phyloP scores from a whole-genome alignment of 2,113 vertebrate genomes.

The Potamarius usumacintae region DNA sequence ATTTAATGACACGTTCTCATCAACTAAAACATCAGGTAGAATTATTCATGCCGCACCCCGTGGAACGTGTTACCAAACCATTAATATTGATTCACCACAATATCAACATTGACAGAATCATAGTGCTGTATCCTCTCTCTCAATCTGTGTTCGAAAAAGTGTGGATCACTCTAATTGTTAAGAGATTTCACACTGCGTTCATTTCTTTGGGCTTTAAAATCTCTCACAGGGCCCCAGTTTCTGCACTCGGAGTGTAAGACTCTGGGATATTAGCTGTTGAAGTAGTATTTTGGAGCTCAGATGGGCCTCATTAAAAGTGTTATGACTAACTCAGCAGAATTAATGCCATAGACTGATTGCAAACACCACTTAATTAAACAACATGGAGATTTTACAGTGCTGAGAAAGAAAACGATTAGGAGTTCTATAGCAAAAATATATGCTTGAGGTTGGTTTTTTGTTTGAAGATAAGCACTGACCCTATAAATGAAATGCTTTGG shows the following conservation, averaged over 20 bases:
- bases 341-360: constrained; percentile 47
- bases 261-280: constrained; percentile 37
- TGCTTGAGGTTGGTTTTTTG: neutral
- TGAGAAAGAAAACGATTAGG: constrained; percentile 37
- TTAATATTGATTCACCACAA: constrained; percentile 28
- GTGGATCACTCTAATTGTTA: constrained; percentile 43
- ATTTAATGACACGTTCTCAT: constrained; percentile 36
- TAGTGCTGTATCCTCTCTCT: neutral
- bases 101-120: constrained; percentile 21
- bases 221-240: constrained; percentile 39
- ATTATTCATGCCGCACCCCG: constrained; percentile 24
- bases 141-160: neutral
- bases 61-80: constrained; percentile 17
- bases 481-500: neutral
- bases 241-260: constrained; percentile 31
- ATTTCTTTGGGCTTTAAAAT: constrained; percentile 41
- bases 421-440: constrained; percentile 16
- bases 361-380: constrained; percentile 50
- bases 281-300: constrained; percentile 39
- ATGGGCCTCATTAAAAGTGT: constrained; percentile 44
- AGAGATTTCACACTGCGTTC: constrained; percentile 32
- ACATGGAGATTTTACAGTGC: constrained; percentile 34
- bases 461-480: neutral
- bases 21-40: constrained; percentile 34
- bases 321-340: constrained; percentile 49